Evolutionary conservation across 1,140 invertebrate genomes (phyloP).

Genomic region (Drosophila busckii): DNA sequence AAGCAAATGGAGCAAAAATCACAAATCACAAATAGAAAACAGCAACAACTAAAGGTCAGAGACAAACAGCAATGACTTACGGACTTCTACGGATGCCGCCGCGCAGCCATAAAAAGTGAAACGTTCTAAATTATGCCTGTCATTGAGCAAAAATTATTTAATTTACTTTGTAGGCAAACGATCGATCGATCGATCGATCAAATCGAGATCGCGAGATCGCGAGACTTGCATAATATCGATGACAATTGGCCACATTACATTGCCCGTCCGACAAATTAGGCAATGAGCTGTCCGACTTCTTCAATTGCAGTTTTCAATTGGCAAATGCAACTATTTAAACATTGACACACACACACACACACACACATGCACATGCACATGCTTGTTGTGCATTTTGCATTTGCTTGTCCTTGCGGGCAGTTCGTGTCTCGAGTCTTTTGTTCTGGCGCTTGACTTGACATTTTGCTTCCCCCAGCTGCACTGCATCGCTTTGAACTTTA

Average conservation of each 20-base stretch:
- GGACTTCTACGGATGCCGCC: no score
- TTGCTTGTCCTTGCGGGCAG: slow-evolving; percentile 30
- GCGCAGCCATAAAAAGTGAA: slow-evolving; percentile 30
- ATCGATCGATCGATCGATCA: neutral
- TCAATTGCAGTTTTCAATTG: slow-evolving; percentile 9
- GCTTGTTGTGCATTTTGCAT: slow-evolving; percentile 8
- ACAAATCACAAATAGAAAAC: no score
- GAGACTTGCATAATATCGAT: neutral
- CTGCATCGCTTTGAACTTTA: slow-evolving; percentile 60
- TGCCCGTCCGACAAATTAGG: slow-evolving; percentile 43
- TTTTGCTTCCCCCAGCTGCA: slow-evolving; percentile 25
- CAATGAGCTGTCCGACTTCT: slow-evolving; percentile 15
- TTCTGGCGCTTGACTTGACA: slow-evolving; percentile 24
- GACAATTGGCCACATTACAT: slow-evolving; percentile 13
- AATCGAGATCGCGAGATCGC: neutral
- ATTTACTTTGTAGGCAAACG: no score
- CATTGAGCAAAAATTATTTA: slow-evolving; percentile 42
- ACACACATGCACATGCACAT: slow-evolving; percentile 1
- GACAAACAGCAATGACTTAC: slow-evolving; percentile 5
- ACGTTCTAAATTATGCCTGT: slow-evolving; percentile 43
- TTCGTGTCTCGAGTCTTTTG: slow-evolving; percentile 68
- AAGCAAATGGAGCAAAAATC: no score
- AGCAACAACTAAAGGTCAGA: neutral
- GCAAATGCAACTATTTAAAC: neutral
- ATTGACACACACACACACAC: neutral